Percentiles rank a stretch among this genome's conserved stretches.
Evolutionary conservation across 2,797 vertebrate species (phyloP).

Genomic region (Synanceia verrucosa): DNA sequence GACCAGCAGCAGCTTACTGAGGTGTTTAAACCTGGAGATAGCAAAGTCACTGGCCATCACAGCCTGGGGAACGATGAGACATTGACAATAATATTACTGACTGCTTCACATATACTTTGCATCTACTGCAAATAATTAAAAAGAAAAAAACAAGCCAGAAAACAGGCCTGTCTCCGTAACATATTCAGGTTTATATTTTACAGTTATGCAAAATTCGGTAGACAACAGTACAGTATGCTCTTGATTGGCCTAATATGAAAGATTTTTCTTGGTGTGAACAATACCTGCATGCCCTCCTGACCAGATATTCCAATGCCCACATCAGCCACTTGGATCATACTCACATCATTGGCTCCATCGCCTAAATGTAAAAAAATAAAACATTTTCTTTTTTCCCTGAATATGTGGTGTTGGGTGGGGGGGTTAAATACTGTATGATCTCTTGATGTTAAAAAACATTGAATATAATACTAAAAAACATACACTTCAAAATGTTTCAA

Average conservation of each 20-base stretch:
- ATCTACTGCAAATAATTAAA: background rate
- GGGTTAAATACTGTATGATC: background rate
- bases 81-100: background rate
- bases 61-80: slow-evolving; percentile 79
- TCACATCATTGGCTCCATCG: slow-evolving; percentile 97
- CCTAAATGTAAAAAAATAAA: slow-evolving; percentile 74
- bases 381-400: background rate
- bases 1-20: slow-evolving; percentile 91
- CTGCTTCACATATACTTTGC: background rate
- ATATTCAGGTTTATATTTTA: too few relatives aligned
- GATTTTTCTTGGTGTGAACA: background rate
- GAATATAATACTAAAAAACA: background rate
- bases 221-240: too few relatives aligned
- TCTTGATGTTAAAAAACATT: background rate
- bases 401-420: background rate
- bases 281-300: slow-evolving; percentile 98
- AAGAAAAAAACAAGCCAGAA: background rate
- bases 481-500: background rate
- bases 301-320: slow-evolving; percentile 93
- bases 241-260: too few relatives aligned
- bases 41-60: slow-evolving; percentile 99
- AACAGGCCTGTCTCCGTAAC: too few relatives aligned
- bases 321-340: slow-evolving; percentile 97
- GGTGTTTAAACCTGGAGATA: slow-evolving; percentile 90
- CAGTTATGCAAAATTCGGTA: too few relatives aligned